A percentile compares a stretch with the other conserved stretches of the same genome.
These are phyloP conservation scores for Orcinus orca DNA, from an alignment of 2,113 vertebrate species.

Conservation along the genomic window DNA sequence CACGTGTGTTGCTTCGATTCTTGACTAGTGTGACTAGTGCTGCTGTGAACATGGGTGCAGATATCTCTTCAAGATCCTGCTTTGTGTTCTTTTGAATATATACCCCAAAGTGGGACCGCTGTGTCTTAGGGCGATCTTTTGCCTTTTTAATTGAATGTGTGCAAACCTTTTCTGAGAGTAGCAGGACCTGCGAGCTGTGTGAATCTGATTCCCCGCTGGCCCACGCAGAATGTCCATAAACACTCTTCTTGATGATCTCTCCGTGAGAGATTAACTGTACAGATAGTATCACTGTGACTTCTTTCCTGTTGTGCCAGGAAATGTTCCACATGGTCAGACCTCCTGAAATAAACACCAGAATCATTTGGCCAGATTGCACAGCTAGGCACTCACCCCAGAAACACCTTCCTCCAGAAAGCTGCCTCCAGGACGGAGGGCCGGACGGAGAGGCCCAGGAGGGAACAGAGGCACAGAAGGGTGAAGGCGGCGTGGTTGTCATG, in stretches of 20 bases:
- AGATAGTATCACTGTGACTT: not conserved
- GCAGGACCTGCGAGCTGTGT: not conserved
- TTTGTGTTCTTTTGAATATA: not conserved
- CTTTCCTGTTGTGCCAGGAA: not conserved
- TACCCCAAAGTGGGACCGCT: not conserved
- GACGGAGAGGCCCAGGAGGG: not conserved
- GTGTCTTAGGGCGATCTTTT: no score
- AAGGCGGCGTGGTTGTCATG: fast-evolving
- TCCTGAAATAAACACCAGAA: not conserved
- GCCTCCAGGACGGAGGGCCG: no score
- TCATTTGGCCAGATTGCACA: not conserved
- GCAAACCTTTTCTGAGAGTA: not conserved
- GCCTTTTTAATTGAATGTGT: fast-evolving
- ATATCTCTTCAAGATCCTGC: not conserved
- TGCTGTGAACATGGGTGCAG: not conserved
- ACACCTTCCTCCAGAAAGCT: not conserved
- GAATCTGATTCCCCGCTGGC: not conserved
- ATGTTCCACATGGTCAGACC: not conserved
- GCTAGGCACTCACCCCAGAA: not conserved
- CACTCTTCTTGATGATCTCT: not conserved
- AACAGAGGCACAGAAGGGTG: not conserved
- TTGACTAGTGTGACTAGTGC: not conserved
- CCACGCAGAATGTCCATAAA: fast-evolving
- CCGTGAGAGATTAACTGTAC: not conserved
- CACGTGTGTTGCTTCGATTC: not conserved